Evolutionary conservation across 2,888 invertebrate genomes (phyloP), one percentile per base, ranked within the genome.

Genomic region (Elaeidobius kamerunicus): DNA sequence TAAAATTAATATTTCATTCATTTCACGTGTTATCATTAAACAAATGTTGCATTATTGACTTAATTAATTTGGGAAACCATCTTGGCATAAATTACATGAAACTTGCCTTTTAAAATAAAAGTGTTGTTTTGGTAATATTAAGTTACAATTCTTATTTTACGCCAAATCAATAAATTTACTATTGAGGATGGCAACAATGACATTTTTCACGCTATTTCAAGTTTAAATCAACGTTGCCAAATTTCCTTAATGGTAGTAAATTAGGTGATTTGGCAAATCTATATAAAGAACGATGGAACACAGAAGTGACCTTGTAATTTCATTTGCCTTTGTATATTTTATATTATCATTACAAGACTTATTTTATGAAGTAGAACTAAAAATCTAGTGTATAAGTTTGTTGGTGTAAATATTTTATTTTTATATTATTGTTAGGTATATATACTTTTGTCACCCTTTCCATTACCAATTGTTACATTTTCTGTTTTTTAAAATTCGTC

Each of bases 381-480:
- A 20, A 38, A 43, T 28, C 34, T 45, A 52, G 45, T 44, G 20
- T 35, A 45, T 55, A 55, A 47, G 46, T 52, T 55, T 51, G 55
- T 55, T 55, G 52, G 47, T 55, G 55, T 55, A 55, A 36, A 55
- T 55, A 55, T 51, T 55, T 55, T 55, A 55, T 55, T 55, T 55
- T 55, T 55, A 45, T 54, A 41, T 53, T 53, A 47, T 53, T 20
- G 42, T 48, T 49, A 44, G 34, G 35, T 41, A 23, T 23, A 23
- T 41, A 47, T 48, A 48, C 11, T 41, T 41, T 48, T 16, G 48
- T 49, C 43, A 42, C 27, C 36, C 34, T 38, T 48, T 48, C 36
- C 53, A 54, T 49, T 53, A 23, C 32, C 40, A 17, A 27, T 43
- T 36, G 14, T 52, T 16, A 15, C 16, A 16, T 34, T 41, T 40